Evolutionary conservation across 1,140 invertebrate species (phyloP).

Genomic region (Ceratina calcarata): DNA sequence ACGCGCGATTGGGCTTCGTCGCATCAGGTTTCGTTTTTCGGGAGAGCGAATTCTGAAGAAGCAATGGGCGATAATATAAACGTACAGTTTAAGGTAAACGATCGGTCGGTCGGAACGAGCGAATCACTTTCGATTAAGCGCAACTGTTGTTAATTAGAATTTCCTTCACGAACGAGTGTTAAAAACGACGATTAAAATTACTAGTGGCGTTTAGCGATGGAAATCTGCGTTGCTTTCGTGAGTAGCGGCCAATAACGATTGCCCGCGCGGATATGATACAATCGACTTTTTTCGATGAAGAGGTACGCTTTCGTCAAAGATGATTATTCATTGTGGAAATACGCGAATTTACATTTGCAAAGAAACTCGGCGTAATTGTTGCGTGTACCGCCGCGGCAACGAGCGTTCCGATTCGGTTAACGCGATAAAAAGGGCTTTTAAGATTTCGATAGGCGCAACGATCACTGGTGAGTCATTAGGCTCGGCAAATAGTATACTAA

Average conservation of each 20-base stretch:
- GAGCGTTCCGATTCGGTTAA: background rate
- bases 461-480: background rate
- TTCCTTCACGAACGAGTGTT: background rate
- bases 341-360: background rate
- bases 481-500: too few species aligned
- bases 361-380: background rate
- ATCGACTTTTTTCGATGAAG: background rate
- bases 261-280: background rate
- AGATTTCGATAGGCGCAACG: background rate
- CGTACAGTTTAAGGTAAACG: background rate
- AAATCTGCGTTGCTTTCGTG: background rate
- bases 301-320: background rate
- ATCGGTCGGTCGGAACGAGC: background rate
- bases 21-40: conserved; percentile 4
- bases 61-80: background rate
- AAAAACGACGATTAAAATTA: conserved; percentile 19
- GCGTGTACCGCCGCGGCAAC: background rate
- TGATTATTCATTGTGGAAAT: too few species aligned
- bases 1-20: too few species aligned
- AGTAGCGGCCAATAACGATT: background rate
- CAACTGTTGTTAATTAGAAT: background rate
- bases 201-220: background rate
- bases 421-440: background rate
- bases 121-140: conserved; percentile 35
- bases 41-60: conserved; percentile 5